Evolutionary conservation across 2,888 invertebrate genomes (phyloP), one percentile per base, ranked within the genome.

Genomic region (Ophion obscuratus): DNA sequence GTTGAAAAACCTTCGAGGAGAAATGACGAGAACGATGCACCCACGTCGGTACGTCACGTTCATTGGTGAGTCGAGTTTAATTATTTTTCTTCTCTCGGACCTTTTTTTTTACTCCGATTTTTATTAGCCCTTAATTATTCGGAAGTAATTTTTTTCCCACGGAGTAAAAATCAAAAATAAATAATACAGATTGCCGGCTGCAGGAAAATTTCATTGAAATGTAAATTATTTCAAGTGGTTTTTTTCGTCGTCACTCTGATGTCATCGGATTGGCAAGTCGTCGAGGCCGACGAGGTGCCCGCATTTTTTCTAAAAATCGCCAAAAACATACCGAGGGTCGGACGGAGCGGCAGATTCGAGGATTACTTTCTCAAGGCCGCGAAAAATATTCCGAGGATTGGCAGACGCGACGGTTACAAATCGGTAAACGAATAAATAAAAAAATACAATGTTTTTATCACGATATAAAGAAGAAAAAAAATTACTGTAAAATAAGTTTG

Each of bases 301-400:
- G 91, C 92, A 0, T 94, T 93, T 80, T 93, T 93, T 59, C 76
- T 94, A 2, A 94, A 93, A 88, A 93, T 93, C 44, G 93, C 92
- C 0, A 94, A 94, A 85, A 92, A 90, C 20, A 89, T 94, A 31
- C 93, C 92, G 1, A 87, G 92, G 14, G 89, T 93, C 0, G 93
- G 93, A 11, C 87, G 93, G 20, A 92, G 93, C 81, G 92, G 89
- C 70, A 89, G 85, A 17, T 90, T 89, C 66, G 90, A 92, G 5
- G 90, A 93, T 70, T 90, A 89, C 40, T 91, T 90, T 78, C 80
- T 90, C 4, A 92, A 92, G 27, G 84, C 91, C 1, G 89, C 92
- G 5, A 92, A 91, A 70, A 91, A 89, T 75, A 83, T 90, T 44
- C 91, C 92, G 0, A 88, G 91, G 71, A 88, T 90, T 44, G 92